A percentile compares a stretch with the other conserved stretches of the same genome.
phyloP scores from a whole-genome alignment of 2,888 invertebrate species.

The Uloborus plumipes region DNA sequence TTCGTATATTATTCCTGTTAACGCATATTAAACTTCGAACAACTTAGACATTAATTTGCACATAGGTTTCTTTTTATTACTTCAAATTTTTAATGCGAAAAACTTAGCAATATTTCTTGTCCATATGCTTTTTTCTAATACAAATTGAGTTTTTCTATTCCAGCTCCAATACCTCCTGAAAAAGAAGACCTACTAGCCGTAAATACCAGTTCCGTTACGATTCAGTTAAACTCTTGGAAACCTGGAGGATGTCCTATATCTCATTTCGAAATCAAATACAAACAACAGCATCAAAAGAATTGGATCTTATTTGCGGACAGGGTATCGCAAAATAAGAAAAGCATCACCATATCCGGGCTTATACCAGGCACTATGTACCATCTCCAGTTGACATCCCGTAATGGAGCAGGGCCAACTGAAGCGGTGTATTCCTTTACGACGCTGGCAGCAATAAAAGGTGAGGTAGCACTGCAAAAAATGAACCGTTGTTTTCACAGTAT shows the following conservation, averaged over 20 bases:
- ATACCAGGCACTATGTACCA: conserved; percentile 71
- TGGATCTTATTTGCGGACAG: conserved; percentile 77
- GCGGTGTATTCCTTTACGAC: conserved; percentile 71
- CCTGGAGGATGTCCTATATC: conserved; percentile 71
- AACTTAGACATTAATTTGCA: neutral
- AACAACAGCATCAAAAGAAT: conserved; percentile 73
- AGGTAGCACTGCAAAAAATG: too few relatives aligned
- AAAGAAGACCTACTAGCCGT: conserved; percentile 92
- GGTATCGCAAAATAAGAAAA: conserved; percentile 60
- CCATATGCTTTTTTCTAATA: too few relatives aligned
- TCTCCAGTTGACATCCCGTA: conserved; percentile 71
- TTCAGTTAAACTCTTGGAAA: conserved; percentile 93
- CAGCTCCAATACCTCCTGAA: conserved; percentile 90
- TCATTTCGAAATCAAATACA: conserved; percentile 70
- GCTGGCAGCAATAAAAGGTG: conserved; percentile 42
- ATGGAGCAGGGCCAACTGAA: conserved; percentile 72
- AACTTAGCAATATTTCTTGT: too few relatives aligned
- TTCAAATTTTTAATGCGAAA: too few relatives aligned
- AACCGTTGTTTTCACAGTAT: too few relatives aligned
- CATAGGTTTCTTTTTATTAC: neutral
- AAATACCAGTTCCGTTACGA: conserved; percentile 90
- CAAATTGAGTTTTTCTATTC: neutral
- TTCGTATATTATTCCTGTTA: too few relatives aligned
- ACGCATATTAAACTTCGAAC: neutral
- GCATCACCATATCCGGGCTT: conserved; percentile 67